Percentiles rank a stretch among this genome's conserved stretches.
These are phyloP conservation scores for Alces alces DNA, from an alignment of 2,113 vertebrate species.

Conservation along the genomic window DNA sequence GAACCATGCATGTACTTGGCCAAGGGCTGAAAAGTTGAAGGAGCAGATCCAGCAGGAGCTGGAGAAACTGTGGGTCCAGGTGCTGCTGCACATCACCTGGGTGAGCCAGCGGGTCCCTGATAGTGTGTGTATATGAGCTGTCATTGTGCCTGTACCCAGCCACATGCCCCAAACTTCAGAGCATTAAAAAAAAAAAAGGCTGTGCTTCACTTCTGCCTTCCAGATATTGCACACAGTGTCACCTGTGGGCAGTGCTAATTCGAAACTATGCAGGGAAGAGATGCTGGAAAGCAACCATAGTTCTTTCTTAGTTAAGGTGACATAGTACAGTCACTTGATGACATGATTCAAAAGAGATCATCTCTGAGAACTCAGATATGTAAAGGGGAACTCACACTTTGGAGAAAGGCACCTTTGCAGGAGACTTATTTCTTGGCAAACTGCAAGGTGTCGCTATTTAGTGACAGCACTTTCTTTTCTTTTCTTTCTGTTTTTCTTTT, in stretches of 20 bases:
- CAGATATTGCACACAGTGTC: background rate
- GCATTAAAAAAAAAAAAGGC: background rate
- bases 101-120: background rate
- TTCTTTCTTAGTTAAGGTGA: background rate
- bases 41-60: background rate
- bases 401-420: background rate
- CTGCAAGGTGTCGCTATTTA: background rate
- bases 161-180: background rate
- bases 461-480: background rate
- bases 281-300: background rate
- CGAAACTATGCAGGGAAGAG: background rate
- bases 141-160: background rate
- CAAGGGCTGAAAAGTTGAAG: background rate
- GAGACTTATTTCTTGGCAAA: background rate
- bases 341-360: background rate
- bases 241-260: background rate
- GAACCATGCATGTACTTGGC: background rate
- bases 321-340: background rate
- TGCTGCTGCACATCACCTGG: background rate
- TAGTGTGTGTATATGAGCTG: accelerated
- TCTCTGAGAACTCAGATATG: background rate
- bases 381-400: background rate
- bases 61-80: background rate
- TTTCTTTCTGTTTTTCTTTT: background rate
- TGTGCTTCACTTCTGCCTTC: background rate